phyloP scores from a whole-genome alignment of 2,888 invertebrate species.

The Oithona nana region DNA sequence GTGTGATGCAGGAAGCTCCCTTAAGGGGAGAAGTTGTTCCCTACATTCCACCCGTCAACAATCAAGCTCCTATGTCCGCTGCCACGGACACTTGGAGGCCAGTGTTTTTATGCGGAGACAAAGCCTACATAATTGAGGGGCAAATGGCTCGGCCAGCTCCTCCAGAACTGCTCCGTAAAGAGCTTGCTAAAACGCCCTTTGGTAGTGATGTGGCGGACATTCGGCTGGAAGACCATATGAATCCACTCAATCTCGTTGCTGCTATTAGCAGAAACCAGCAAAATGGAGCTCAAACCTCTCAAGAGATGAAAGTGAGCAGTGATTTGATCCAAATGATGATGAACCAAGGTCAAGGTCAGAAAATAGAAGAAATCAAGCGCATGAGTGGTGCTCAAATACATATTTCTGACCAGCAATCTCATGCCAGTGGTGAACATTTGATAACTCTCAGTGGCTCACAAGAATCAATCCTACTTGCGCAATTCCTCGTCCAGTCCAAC shows the following conservation, averaged over 20 bases:
- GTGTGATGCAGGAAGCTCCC: slow-evolving; percentile 7
- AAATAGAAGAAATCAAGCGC: slow-evolving; percentile 8
- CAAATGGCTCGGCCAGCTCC: slow-evolving; percentile 8
- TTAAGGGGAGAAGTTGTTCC: slow-evolving; percentile 11
- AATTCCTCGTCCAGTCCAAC: slow-evolving; percentile 14
- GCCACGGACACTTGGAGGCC: slow-evolving; percentile 4
- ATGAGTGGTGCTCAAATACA: slow-evolving; percentile 11
- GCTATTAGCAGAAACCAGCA: not conserved
- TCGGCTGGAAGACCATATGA: not conserved
- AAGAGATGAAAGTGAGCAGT: slow-evolving; percentile 1
- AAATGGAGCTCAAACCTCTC: not conserved
- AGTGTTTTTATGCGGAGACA: slow-evolving; percentile 3
- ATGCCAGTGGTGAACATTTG: not conserved
- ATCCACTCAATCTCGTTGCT: slow-evolving; percentile 4
- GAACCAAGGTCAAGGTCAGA: not conserved
- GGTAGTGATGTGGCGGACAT: not conserved
- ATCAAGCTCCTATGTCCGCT: not conserved
- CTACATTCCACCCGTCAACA: slow-evolving; percentile 4
- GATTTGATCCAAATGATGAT: not conserved
- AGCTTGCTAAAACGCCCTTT: not conserved
- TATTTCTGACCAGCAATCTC: not conserved
- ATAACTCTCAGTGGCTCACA: not conserved
- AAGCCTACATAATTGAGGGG: slow-evolving; percentile 11
- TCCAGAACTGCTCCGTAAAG: slow-evolving; percentile 7
- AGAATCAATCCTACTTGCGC: slow-evolving; percentile 10